phyloP scores from a whole-genome alignment of 30 jellyfish, hydroid and myxozoan genomes.

The Catostylus mosaicus region DNA sequence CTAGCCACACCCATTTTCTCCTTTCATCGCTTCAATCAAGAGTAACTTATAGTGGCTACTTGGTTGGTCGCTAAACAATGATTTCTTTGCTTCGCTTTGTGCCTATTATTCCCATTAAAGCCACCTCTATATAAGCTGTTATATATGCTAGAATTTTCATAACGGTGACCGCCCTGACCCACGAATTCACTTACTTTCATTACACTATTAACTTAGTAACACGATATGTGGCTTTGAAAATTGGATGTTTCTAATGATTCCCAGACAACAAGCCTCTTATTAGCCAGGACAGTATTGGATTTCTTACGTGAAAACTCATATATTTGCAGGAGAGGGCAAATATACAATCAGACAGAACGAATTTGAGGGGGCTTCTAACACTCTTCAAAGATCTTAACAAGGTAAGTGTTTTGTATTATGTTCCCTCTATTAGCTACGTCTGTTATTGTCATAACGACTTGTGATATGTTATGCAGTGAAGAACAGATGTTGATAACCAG shows the following conservation, averaged over 20 bases:
- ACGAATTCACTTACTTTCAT: conserved; percentile 7
- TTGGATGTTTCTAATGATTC: conserved; percentile 7
- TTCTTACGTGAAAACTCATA: conserved; percentile 13
- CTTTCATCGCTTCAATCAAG: no score
- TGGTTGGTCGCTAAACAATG: not conserved
- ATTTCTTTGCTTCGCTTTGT: no score
- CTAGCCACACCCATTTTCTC: no score
- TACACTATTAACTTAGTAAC: conserved; percentile 4
- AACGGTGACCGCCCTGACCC: conserved; percentile 30
- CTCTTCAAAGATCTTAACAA: not conserved
- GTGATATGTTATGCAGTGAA: no score
- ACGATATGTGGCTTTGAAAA: conserved; percentile 13
- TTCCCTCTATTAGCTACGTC: no score
- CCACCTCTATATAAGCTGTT: not conserved
- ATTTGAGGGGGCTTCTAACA: conserved; percentile 6
- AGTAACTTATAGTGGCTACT: not conserved
- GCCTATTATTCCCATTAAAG: not conserved
- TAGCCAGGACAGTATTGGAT: not conserved
- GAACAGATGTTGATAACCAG: no score
- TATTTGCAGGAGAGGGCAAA: conserved; percentile 33
- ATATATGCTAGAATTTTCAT: conserved; percentile 1
- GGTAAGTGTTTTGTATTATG: not conserved
- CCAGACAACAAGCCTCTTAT: conserved; percentile 36
- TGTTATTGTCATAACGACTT: no score
- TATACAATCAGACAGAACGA: conserved; percentile 8